Evolutionary conservation across 1,140 invertebrate genomes (phyloP), one percentile per base, ranked within the genome.

Genomic region (Pogonomyrmex barbatus): DNA sequence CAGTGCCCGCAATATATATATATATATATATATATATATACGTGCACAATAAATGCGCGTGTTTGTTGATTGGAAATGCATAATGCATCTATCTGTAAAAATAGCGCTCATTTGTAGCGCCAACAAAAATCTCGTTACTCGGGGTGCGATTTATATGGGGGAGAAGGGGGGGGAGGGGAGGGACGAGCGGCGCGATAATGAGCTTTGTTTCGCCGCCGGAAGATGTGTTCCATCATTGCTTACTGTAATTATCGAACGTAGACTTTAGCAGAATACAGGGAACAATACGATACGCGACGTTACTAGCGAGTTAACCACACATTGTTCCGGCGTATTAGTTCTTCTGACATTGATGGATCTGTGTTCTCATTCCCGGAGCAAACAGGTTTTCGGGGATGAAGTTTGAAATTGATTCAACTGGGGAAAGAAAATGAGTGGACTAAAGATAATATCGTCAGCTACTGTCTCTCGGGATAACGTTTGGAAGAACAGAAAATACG

Each of bases 41-140:
- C 24, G 24, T 10, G 24, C 8, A 8, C 42, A 5, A 73, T 65
- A 78, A 77, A 63, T 65, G 60, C 9, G 60, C 65, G 10, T 65
- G 58, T 42, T 14, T 76, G 50, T 36, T 87, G 87, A 88, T 88
- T 87, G 87, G 54, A 86, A 87, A 88, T 88, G 62, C 85, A 88
- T 87, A 88, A 88, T 88, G 45, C 33, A 85, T n/a, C 45, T 6
- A 71, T 33, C n/a, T 10, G 50, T 8, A 42, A 30, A 67, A 87
- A 87, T 78, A 33, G 63, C 42, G 50, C 30, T 45, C 45, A 54
- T 63, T 71, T 71, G 62, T 24, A 30, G n/a, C 58, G 2, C 12
- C 30, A 5, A 4, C 1, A 50, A 63, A 78, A 78, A 39, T 65
- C 58, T 77, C 58, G 30, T 63, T 77, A 50, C 10, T n/a, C 24